A percentile compares a stretch with the other conserved stretches of the same genome.
phyloP scores from a whole-genome alignment of 2,113 vertebrate genomes.

The Tetrax tetrax region DNA sequence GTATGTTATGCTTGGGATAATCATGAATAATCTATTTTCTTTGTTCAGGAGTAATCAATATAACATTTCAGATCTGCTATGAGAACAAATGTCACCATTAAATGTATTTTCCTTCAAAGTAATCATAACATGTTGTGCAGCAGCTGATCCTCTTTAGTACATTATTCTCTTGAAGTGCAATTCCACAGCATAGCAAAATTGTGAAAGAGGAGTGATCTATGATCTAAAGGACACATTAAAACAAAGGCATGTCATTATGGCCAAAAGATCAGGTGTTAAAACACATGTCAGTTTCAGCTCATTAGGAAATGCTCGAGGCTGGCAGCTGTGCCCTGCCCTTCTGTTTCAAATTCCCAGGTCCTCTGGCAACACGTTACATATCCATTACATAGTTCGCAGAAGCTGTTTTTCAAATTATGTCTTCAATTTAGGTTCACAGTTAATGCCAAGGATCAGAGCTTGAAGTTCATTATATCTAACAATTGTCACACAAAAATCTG shows the following conservation, averaged over 20 bases:
- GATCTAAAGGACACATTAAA: neutral
- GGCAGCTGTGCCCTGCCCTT: neutral
- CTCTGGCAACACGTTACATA: neutral
- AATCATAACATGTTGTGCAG: neutral
- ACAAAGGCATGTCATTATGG: neutral
- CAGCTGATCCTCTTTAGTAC: neutral
- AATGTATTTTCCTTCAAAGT: neutral
- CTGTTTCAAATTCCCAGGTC: neutral
- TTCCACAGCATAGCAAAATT: neutral
- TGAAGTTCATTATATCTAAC: neutral
- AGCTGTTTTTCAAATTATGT: neutral
- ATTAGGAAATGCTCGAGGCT: slow-evolving; percentile 7
- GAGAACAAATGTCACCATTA: neutral
- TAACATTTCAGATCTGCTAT: neutral
- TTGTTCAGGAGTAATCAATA: neutral
- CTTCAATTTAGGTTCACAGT: neutral
- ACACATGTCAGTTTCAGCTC: neutral
- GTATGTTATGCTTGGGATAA: neutral
- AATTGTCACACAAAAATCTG: neutral
- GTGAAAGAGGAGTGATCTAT: neutral
- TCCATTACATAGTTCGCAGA: neutral
- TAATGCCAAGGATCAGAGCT: neutral
- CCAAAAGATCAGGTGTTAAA: slow-evolving; percentile 18
- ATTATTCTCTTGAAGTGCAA: neutral
- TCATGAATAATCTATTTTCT: neutral